These are phyloP conservation scores for Conchocele bisecta DNA, from an alignment of 2,888 invertebrate genomes.

Conservation along the genomic window DNA sequence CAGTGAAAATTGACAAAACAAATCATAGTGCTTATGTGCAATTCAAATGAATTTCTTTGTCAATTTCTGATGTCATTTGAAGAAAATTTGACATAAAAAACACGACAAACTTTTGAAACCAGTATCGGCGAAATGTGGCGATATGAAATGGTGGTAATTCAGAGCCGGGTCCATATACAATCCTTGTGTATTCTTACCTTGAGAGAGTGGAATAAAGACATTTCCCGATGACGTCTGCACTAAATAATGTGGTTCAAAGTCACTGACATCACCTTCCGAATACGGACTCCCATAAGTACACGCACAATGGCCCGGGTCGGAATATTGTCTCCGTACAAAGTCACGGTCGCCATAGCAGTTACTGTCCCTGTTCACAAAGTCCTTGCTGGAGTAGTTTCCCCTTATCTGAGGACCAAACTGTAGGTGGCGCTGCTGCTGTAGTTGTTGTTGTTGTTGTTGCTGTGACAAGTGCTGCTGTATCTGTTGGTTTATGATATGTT, in stretches of 20 bases:
- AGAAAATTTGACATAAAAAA: too few species aligned
- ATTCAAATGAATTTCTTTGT: too few species aligned
- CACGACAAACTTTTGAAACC: too few species aligned
- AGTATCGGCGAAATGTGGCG: too few species aligned
- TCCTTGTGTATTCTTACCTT: constrained; percentile 57
- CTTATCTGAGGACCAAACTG: constrained; percentile 75
- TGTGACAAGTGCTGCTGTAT: constrained; percentile 33
- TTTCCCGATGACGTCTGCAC: constrained; percentile 77
- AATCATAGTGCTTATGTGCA: too few species aligned
- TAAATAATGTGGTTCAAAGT: constrained; percentile 78
- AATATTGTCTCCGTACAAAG: constrained; percentile 49
- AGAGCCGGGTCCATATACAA: too few species aligned
- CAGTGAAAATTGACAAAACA: too few species aligned
- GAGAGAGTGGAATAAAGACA: constrained; percentile 70
- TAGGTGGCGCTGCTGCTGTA: constrained; percentile 68
- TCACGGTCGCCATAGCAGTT: constrained; percentile 60
- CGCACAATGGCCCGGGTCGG: constrained; percentile 48
- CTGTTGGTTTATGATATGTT: too few species aligned
- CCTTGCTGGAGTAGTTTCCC: constrained; percentile 76
- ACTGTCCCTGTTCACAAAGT: constrained; percentile 64
- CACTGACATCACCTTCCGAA: constrained; percentile 73
- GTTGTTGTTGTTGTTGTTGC: constrained; percentile 44
- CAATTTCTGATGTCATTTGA: too few species aligned
- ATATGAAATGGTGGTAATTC: too few species aligned
- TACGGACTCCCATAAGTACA: constrained; percentile 60